A percentile compares a stretch with the other conserved stretches of the same genome.
Evolutionary conservation across 2,888 invertebrate genomes (phyloP).

Genomic region (Leucania comma): DNA sequence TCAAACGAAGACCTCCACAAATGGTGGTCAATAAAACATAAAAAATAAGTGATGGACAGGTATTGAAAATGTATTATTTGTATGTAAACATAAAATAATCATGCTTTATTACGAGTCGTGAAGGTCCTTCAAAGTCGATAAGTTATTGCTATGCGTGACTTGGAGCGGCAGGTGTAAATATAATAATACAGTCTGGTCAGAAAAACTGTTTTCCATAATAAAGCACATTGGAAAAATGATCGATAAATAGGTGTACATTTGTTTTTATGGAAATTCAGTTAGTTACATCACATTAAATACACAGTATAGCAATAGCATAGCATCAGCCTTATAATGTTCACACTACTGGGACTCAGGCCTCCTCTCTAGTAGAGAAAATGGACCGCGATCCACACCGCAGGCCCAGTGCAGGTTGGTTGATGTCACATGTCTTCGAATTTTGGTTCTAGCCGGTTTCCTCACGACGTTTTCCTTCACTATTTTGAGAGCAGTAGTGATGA

Average conservation of each 20-base stretch:
- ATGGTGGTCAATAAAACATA: background rate
- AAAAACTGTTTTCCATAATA: constrained; percentile 17
- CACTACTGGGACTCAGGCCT: too few species aligned
- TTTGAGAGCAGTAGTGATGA: too few species aligned
- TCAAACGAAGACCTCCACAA: background rate
- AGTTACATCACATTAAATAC: background rate
- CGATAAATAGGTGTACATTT: background rate
- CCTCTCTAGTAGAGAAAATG: too few species aligned
- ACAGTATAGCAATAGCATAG: too few species aligned
- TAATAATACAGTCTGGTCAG: constrained; percentile 36
- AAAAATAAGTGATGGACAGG: background rate
- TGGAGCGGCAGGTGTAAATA: constrained; percentile 30
- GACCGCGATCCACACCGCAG: too few species aligned
- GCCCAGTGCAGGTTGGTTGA: too few species aligned
- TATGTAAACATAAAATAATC: constrained; percentile 23
- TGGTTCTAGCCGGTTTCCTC: too few species aligned
- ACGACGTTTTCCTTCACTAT: too few species aligned
- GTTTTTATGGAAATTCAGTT: background rate
- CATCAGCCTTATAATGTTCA: too few species aligned
- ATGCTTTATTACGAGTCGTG: constrained; percentile 22
- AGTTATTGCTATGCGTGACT: constrained; percentile 41
- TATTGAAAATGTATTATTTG: constrained; percentile 10
- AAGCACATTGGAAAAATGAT: constrained; percentile 7
- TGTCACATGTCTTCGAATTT: too few species aligned
- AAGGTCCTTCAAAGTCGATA: constrained; percentile 48